Conservation (phyloP, 2,888 invertebrate genomes). For the Sturmia bella region DNA sequence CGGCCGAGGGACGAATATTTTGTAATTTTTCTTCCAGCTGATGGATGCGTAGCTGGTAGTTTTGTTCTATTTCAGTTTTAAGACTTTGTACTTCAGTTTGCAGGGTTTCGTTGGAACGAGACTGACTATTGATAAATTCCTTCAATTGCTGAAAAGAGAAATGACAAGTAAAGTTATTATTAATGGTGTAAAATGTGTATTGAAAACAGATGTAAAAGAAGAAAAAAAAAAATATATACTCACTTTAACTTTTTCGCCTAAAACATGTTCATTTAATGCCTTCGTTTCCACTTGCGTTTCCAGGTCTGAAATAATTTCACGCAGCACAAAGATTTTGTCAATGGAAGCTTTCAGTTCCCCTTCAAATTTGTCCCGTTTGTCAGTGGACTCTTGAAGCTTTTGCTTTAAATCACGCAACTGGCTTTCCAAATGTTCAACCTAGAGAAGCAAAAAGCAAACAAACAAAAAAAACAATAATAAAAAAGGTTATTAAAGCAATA, state of each 20-base stretch:
- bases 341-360: slow-evolving; percentile 88
- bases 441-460: slow-evolving; percentile 14
- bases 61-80: slow-evolving; percentile 78
- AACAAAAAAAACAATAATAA: not conserved
- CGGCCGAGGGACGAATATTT: slow-evolving; percentile 82
- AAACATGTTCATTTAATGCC: slow-evolving; percentile 85
- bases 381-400: slow-evolving; percentile 84
- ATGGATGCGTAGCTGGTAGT: slow-evolving; percentile 78
- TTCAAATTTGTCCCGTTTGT: slow-evolving; percentile 86
- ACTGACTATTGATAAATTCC: slow-evolving; percentile 78
- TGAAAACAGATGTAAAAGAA: too few species aligned
- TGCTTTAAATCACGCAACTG: slow-evolving; percentile 88
- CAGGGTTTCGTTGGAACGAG: slow-evolving; percentile 78
- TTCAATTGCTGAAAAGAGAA: slow-evolving; percentile 76
- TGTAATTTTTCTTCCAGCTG: slow-evolving; percentile 82
- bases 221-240: slow-evolving; percentile 1
- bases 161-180: slow-evolving; percentile 3
- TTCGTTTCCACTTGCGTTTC: slow-evolving; percentile 89
- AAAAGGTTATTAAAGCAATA: slow-evolving; percentile 14
- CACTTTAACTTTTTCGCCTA: slow-evolving; percentile 83
- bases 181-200: too few species aligned
- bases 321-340: slow-evolving; percentile 88
- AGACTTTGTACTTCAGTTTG: slow-evolving; percentile 79
- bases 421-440: slow-evolving; percentile 91
- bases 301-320: slow-evolving; percentile 90